Evolutionary conservation across 2,113 vertebrate species (phyloP), one percentile per base, ranked within the genome.

Genomic region (Aspidoscelis tigris): DNA sequence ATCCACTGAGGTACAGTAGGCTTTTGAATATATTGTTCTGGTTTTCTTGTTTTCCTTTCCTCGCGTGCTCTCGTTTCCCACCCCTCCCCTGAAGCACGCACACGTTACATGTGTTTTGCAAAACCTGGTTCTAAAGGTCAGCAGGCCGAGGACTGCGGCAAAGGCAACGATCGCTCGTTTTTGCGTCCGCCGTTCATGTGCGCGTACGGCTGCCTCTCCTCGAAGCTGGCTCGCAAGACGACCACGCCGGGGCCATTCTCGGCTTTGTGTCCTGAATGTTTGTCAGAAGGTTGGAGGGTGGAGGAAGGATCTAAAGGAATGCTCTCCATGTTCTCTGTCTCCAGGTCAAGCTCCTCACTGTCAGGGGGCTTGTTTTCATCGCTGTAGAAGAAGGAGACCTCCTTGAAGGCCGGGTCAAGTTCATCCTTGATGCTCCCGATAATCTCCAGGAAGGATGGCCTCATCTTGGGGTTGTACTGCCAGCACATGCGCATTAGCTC

Each of bases 401-500:
- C 98, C 85, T 93, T 96, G 93, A 99, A 99, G 1, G 97, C 95
- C 0, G 97, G 96, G 64, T 99, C 98, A 95, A 99, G 93, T 86
- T 99, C 98, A 0, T 98, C 98, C 82, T 98, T 99, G 91, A 99
- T 97, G 95, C 98, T 99, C 91, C 95, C 95, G 74, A 99, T 99
- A 85, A 99, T 99, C 92, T 99, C 99, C 95, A 98, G 95, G 95
- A 99, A 99, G 85, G 98, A 96, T 1, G 98, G 99, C 21, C 99
- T 95, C 98, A 99, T 99, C 90, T 98, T 99, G 0, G 98, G 99
- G 84, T 99, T 99, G 92, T 99, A 99, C 94, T 99, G 98, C 99
- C 99, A 99, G 95, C 99, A 99, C 98, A 99, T 97, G 81, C 98
- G 96, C 99, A 99, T 99, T 93, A 99, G 86, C 47, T 99, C 98